Evolutionary conservation across 2,888 invertebrate genomes (phyloP), one percentile per base, ranked within the genome.

Genomic region (Onthophagus sagittarius): DNA sequence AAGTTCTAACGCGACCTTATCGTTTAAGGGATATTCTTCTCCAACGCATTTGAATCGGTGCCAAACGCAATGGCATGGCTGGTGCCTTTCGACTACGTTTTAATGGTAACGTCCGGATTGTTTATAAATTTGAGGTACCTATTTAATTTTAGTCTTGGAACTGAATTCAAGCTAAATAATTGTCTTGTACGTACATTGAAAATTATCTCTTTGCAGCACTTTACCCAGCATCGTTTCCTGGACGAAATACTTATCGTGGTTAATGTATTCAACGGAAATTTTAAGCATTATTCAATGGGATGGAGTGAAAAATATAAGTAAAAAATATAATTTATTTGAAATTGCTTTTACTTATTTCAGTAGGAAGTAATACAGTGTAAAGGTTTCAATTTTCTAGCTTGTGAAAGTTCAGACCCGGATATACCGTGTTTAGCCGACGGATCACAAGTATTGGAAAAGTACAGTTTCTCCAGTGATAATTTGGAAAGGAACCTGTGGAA

Each of bases 21-120:
- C 69, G 71, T 73, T 76, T 84, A 84, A 94, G 94, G 94, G 14
- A 92, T 92, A 70, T 93, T 96, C 84, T 96, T 96, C 84, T 95
- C 95, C 0, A 92, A 92, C 62, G 92, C 92, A 0, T 96, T 95
- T 81, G 92, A 93, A 62, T 93, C 92, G 9, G 91, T 94, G 81
- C 91, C 94, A 0, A 82, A 91, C 69, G 94, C 94, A 0, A 93
- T 95, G 88, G 92, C 94, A 0, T 94, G 93, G 82, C 87, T 96
- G 71, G 93, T 96, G 76, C 95, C 96, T 0, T 93, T 96, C 80
- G 95, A 96, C 85, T 94, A 94, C 80, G 87, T 93, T 7, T 88
- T 95, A 73, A 94, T 96, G 94, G 91, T 95, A 79, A 94, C 94
- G 0, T 95, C 95, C 71, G 96, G 96, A 23, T 88, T 94, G 63